phyloP scores from a whole-genome alignment of 2,888 invertebrate species.

The Macaria notata region DNA sequence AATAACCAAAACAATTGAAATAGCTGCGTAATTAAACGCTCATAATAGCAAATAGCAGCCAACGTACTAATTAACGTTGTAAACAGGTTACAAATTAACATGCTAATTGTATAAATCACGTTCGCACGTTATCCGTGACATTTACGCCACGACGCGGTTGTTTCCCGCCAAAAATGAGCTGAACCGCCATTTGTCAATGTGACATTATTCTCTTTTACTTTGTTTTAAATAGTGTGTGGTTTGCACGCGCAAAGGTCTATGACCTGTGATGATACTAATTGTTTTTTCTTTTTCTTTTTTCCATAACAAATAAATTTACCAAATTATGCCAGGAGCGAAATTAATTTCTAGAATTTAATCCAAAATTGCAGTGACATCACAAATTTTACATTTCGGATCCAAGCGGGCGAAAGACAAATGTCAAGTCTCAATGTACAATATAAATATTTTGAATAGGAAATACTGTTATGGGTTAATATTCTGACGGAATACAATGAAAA shows the following conservation, averaged over 20 bases:
- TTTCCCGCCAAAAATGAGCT: conserved; percentile 33
- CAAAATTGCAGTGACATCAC: no score
- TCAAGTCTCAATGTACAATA: no score
- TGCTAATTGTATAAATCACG: conserved; percentile 23
- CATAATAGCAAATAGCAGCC: conserved; percentile 8
- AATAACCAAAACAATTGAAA: conserved; percentile 6
- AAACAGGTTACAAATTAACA: conserved; percentile 17
- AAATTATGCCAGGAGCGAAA: no score
- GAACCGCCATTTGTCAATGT: conserved; percentile 31
- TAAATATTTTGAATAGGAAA: no score
- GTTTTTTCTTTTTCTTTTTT: no score
- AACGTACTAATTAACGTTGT: conserved; percentile 11
- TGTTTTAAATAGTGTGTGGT: background rate
- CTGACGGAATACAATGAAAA: no score
- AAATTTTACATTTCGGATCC: no score
- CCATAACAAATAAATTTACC: no score
- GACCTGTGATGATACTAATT: background rate
- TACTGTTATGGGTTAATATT: no score
- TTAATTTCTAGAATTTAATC: no score
- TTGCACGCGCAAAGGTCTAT: conserved; percentile 10
- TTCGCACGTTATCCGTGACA: conserved; percentile 26
- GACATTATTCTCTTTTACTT: background rate
- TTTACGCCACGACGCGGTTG: conserved; percentile 28
- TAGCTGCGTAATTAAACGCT: conserved; percentile 8
- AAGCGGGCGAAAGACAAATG: no score